Evolutionary conservation across 2,888 invertebrate species (phyloP), one percentile per base, ranked within the genome.

Genomic region (Pristionchus fissidentatus): DNA sequence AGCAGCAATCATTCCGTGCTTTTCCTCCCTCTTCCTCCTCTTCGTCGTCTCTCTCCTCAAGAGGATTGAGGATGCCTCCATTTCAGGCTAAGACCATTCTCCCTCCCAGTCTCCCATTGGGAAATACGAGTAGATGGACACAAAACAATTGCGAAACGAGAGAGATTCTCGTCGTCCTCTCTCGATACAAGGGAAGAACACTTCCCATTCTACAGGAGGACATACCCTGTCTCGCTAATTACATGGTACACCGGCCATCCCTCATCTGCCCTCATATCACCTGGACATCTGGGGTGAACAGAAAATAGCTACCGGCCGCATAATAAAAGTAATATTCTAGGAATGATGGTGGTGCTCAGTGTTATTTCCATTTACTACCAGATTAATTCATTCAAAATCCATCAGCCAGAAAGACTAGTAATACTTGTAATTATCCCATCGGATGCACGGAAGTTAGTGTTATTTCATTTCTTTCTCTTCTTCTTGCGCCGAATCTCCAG

Each of bases 111-210:
- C 66, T 60, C 32, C 32, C 60, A 66, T 66, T 66, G 66, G 66
- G 66, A 66, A 66, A 66, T 38, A 60, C 60, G 32, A 60, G 19
- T 22, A 38, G 35, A 38, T 66, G n/a, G 35, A 66, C 35, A 3
- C 66, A 66, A 35, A 66, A 66, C 66, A 66, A 66, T 66, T 66
- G 66, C 66, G 66, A 66, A 66, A 66, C 38, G 66, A 66, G 66
- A 60, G 32, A 29, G 60, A 60, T 29, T 13, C 32, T 29, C 15
- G 26, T 57, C 57, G 7, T 1, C 32, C 35, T 2, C 29, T 38
- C 35, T 66, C 19, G 32, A 19, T 22, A 62, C 35, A 66, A 38
- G 35, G 22, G 22, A 57, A 8, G 57, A 57, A 55, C 1, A 26
- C 26, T 3, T 26, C n/a, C n/a, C 22, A n/a, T n/a, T 7, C 10